Base-by-base conservation (phyloP, 2,888 invertebrate species). In the Machimus atricapillus region DNA sequence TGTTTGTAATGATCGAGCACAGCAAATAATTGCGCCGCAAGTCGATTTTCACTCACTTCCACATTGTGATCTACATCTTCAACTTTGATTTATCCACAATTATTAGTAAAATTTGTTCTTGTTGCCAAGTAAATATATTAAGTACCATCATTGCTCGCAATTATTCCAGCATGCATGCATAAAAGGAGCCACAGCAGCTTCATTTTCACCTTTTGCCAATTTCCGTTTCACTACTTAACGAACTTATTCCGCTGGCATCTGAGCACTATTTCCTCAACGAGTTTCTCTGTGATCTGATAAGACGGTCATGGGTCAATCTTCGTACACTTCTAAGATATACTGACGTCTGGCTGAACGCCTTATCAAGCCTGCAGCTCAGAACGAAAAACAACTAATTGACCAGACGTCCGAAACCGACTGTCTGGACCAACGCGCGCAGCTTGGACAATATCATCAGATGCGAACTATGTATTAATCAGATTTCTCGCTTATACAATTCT, bases 1-100 rank as follows among this genome's bases (percentile, higher is more conserved):
- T 97, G 95, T 91, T 97, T 96, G 92, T 96, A 97, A 91, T 97
- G 97, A 87, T 96, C 95, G 58, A 97, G 90, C 9, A 97, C 93
- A 8, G 94, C 93, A 78, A 95, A 93, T 76, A 97, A 94, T 90
- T 95, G 95, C 87, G 96, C 95, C 87, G 96, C 96, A 78, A 97
- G 93, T 90, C 95, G 95, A 90, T 95, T 94, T 91, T 96, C 95
- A 9, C 94, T 95, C 0, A 91, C 91, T 85, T 91, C 89, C n/a
- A 90, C 89, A 88, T 92, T 91, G 46, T 92, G 91, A 66, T 86
- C 86, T 16, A 9, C 58, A 82, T 37, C 66, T 66, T 52, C 46
- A 79, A 27, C 16, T 52, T 43, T 19, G 16, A 74, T 74, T 74
- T 74, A 31, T 31, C 4, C 16, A 27, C 19, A 31, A 40, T 74